Base-by-base conservation (phyloP, 2,797 vertebrate species). In the Danio choprae region DNA sequence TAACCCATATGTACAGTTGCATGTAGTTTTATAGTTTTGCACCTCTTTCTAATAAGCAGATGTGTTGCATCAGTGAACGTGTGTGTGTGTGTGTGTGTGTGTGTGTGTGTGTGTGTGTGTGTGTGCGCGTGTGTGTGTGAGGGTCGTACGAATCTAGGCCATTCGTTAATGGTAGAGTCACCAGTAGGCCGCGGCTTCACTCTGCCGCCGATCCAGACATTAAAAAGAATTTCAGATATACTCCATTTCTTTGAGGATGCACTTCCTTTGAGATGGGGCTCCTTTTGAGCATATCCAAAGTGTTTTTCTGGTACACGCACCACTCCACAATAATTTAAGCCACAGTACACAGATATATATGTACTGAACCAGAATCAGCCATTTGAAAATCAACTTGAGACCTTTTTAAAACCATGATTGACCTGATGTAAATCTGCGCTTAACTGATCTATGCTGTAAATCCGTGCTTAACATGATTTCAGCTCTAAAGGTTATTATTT, bases 141-240 rank as follows among this genome's bases (percentile, higher is more conserved):
- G 67, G 78, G 81, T 81, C 80, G 67, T 81, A 72, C 70, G 82
- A 87, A 87, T 85, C 83, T 87, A 87, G 87, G 86, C 86, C 85
- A 89, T 81, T 75, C 60, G 67, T 82, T 88, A 88, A 86, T 87
- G 81, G 88, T 51, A 68, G 84, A 83, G 86, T 78, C 82, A 86
- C 83, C 78, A 86, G 78, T 78, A 86, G 84, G 72, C 74, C 84
- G 75, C 15, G 10, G 79, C 84, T 83, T 64, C 65, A 60, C 87
- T 84, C 58, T 55, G 62, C 84, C 67, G 83, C 74, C 81, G 84
- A 86, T 84, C 86, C 81, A 87, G 87, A 89, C 88, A 88, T 89
- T 89, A 89, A 89, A 89, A 89, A 84, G 88, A 89, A 89, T 89
- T 87, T 88, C 85, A 85, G 84, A 89, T 87, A 79, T 80, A 85